Percentiles rank a stretch among this genome's conserved stretches.
Conservation (phyloP, 2,113 vertebrate genomes). For the Kryptolebias marmoratus region DNA sequence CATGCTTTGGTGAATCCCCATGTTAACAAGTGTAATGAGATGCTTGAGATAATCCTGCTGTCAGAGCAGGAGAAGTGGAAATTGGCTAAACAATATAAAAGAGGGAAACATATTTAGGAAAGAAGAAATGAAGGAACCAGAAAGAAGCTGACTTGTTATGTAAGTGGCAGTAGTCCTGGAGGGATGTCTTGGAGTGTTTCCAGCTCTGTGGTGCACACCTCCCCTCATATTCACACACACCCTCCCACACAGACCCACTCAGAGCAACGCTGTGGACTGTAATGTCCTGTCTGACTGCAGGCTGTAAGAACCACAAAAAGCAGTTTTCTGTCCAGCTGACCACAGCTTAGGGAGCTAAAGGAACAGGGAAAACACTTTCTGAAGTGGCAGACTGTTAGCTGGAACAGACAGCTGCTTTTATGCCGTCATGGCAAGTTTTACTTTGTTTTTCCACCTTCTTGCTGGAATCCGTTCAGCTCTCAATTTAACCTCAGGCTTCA, state of each 20-base stretch:
- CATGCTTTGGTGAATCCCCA: background rate
- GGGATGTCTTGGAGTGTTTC: slow-evolving; percentile 54
- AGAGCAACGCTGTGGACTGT: slow-evolving; percentile 52
- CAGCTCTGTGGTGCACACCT: slow-evolving; percentile 50
- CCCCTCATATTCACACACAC: slow-evolving; percentile 55
- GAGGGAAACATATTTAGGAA: background rate
- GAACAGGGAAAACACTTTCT: slow-evolving; percentile 28
- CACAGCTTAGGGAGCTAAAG: slow-evolving; percentile 25
- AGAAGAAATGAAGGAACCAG: slow-evolving; percentile 16
- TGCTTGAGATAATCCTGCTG: slow-evolving; percentile 30
- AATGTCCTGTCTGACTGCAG: slow-evolving; percentile 61
- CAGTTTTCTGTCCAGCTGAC: slow-evolving; percentile 52
- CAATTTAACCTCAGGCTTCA: slow-evolving; percentile 30
- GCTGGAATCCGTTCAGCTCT: slow-evolving; percentile 24
- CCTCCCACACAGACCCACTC: slow-evolving; percentile 58
- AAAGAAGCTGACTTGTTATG: slow-evolving; percentile 30
- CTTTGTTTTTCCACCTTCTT: slow-evolving; percentile 27
- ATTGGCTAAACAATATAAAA: background rate
- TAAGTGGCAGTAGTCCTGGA: slow-evolving; percentile 46
- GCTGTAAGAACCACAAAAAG: slow-evolving; percentile 53
- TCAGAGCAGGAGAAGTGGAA: slow-evolving; percentile 2
- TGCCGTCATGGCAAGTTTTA: slow-evolving; percentile 20
- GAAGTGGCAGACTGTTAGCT: slow-evolving; percentile 5
- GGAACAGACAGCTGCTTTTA: slow-evolving; percentile 20
- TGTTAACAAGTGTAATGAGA: slow-evolving; percentile 19